Conservation (phyloP, 2,797 vertebrate genomes). For the Protosalanx chinensis region DNA sequence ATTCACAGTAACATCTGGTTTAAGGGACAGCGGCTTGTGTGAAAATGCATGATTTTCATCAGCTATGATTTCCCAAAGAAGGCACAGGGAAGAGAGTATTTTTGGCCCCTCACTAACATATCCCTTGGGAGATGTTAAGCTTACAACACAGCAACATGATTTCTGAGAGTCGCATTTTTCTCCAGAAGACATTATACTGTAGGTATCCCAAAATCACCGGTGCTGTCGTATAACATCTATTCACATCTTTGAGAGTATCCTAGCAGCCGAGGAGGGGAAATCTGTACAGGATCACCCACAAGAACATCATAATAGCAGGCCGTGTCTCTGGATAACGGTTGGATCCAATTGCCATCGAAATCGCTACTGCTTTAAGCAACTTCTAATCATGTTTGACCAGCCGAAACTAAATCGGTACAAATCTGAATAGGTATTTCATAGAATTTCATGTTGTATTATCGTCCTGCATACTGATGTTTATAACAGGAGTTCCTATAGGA, state of each 20-base stretch:
- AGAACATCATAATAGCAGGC: neutral
- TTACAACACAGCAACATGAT: conserved; percentile 12
- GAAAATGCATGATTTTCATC: neutral
- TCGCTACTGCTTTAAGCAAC: neutral
- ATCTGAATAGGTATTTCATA: too few species aligned
- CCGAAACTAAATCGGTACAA: too few species aligned
- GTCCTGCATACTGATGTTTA: too few species aligned
- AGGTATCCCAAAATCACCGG: conserved; percentile 4
- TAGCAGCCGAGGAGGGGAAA: neutral
- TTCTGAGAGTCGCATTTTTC: conserved; percentile 1
- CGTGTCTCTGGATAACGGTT: neutral
- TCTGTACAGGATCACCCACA: neutral
- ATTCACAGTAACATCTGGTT: neutral
- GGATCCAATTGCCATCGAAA: neutral
- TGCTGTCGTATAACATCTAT: conserved; percentile 21
- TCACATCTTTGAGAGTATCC: conserved; percentile 12
- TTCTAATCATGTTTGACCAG: too few species aligned
- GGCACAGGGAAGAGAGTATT: conserved; percentile 5
- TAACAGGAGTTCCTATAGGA: too few species aligned
- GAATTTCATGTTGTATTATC: too few species aligned
- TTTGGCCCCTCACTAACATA: neutral
- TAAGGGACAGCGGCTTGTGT: neutral
- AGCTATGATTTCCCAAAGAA: conserved; percentile 8
- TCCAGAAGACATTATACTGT: neutral
- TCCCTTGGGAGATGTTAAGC: conserved; percentile 12